Base-by-base conservation (phyloP, 2,113 vertebrate genomes). In the Anhinga rufa region DNA sequence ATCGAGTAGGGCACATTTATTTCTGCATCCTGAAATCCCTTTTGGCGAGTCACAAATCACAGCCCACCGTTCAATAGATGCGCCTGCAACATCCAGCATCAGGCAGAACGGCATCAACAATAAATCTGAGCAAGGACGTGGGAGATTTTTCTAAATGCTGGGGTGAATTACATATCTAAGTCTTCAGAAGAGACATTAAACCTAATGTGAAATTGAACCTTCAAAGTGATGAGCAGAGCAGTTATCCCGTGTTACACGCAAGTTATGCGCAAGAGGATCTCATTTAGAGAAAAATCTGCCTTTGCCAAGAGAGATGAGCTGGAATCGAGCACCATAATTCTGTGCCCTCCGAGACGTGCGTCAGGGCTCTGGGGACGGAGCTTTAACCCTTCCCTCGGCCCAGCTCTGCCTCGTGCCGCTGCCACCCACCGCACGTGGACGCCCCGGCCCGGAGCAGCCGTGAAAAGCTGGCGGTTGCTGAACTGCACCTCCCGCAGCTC, bases 111-210 rank as follows among this genome's bases (percentile, higher is more conserved):
- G 40, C 44, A 74, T 48, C 90, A 81, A 72, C 60, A 34, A 83
- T 94, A 88, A 95, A 95, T 97, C 82, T 86, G 77, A 89, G 86
- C 68, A 71, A 85, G 92, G 94, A 95, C 18, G 42, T 9, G 36
- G 83, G 87, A 88, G 90, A 70, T 46, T 61, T 49, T 66, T 92
- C 90, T 88, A 90, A 77, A 92, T 29, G 57, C 88, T 25, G 74
- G 68, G 55, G 42, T 28, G 57, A 97, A 91, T 94, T 91, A 70
- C 75, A 71, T 2, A 9, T 28, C 5, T 40, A 76, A 71, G 75
- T 72, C 74, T 94, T 71, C 52, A 40, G 86, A 83, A 52, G 34
- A 91, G 54, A 34, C 29, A 36, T 77, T 79, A 94, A 90, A 81
- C 40, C 52, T 40, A n/a, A 46, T 22, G 21, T n/a, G 80, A 93